Base-by-base conservation (phyloP, 2,797 vertebrate species). In the Diplodus sargus region DNA sequence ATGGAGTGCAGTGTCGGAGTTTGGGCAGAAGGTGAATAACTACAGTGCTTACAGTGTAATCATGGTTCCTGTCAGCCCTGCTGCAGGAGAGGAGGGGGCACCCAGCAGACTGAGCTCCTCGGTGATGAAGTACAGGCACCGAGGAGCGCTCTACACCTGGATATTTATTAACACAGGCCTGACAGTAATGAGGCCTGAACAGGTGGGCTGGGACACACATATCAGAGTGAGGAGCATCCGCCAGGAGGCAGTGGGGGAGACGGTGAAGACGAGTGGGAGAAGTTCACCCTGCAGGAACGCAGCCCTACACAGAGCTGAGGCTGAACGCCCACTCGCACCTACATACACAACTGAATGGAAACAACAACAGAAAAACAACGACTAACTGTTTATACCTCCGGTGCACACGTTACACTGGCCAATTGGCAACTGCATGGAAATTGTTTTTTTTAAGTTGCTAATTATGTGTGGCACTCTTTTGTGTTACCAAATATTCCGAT, bases 121-220 rank as follows among this genome's bases (percentile, higher is more conserved):
- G 89, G 92, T 94, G 95, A 95, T 95, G 94, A 95, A 95, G 90
- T 91, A 88, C 91, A 90, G 93, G 90, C 92, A 89, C 90, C 62
- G 92, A 93, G 93, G 90, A 94, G 91, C 88, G 89, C 90, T 93
- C 93, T 94, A 93, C 94, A 95, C 94, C 95, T 95, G 95, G 95
- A 95, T 94, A 95, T 95, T 95, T 96, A 95, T 95, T 95, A 95
- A 95, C 93, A 94, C 92, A 87, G 91, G 85, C 87, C 92, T 95
- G 95, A 96, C 95, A 95, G 94, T 95, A 95, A 95, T 95, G 94
- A 95, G 95, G 93, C 90, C 90, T 89, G 95, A 95, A 95, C 94
- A 95, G 95, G 95, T 95, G 94, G 95, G 93, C 94, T 90, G 93
- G 90, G 93, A 94, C 93, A 94, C 93, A 91, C 92, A 93, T 91